Evolutionary conservation across 2,113 vertebrate genomes (phyloP), one percentile per base, ranked within the genome.

Genomic region (Notarius lentiginosus): DNA sequence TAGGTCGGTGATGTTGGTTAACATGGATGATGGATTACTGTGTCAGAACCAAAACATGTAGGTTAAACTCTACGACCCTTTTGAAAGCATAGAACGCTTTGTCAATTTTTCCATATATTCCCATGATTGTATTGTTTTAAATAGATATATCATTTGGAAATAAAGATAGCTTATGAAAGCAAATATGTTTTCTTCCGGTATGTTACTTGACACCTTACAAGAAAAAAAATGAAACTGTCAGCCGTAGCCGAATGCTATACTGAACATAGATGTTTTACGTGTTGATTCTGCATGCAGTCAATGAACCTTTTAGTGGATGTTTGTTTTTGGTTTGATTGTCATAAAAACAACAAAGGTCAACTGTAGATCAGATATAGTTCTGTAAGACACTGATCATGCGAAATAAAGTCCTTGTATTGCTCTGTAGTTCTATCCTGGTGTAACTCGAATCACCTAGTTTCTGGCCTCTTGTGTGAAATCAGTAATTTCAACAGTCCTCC

Each of bases 1-100:
- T 93, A 91, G 88, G 89, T 88, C 85, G 63, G 80, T 89, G 85
- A 88, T 90, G 89, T 89, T 75, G 53, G 88, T 55, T 91, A 91
- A 79, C 4, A 89, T 84, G 90, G 77, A 81, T 87, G 49, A 82
- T 18, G 22, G 58, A 79, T 65, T 63, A 75, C 14, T 47, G 75
- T 80, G 61, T 66, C 61, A 79, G 11, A 79, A 27, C 41, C 58
- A 85, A 65, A 60, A 63, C 84, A 86, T 34, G 12, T 6, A 77
- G 34, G 84, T 68, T 80, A 65, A 56, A 27, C 51, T 68, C 53
- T 24, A n/a, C 41, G 18, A 68, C 20, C n/a, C 18, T 55, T 53
- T 79, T 4, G 1, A 51, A 85, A 51, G 22, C 34, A 27, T n/a
- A 55, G 63, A 55, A 55, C 30, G 55, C 27, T 5, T 80, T 34